phyloP scores from a whole-genome alignment of 2,797 vertebrate species.

The Pampus argenteus region DNA sequence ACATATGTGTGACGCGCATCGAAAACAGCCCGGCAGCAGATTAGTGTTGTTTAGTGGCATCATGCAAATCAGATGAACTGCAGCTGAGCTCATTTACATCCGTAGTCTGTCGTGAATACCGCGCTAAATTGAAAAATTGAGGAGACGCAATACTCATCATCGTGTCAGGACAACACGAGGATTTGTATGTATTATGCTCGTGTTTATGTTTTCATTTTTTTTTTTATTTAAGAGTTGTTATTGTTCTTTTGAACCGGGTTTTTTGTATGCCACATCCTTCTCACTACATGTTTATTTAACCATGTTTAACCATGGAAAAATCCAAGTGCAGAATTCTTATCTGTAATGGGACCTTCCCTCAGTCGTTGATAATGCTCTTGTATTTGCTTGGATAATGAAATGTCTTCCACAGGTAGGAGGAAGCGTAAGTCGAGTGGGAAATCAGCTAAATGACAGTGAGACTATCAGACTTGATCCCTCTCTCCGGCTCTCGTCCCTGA shows the following conservation, averaged over 20 bases:
- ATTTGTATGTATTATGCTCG: not conserved
- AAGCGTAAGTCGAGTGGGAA: conserved; percentile 40
- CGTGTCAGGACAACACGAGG: not conserved
- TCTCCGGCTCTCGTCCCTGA: conserved; percentile 37
- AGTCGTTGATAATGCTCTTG: conserved; percentile 32
- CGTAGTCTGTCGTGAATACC: not conserved
- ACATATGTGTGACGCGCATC: not conserved
- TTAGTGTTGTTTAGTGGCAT: not conserved
- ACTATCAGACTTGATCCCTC: conserved; percentile 57
- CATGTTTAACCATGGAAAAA: conserved; percentile 15
- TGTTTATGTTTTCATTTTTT: not conserved
- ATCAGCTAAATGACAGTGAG: conserved; percentile 55
- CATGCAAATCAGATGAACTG: not conserved
- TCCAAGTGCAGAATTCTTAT: not conserved
- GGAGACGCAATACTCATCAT: not conserved
- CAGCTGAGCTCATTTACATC: not conserved
- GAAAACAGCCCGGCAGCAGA: not conserved
- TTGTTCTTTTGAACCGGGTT: not conserved
- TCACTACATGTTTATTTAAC: not conserved
- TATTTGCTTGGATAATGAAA: conserved; percentile 36
- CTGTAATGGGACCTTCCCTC: conserved; percentile 2
- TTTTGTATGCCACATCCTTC: not conserved
- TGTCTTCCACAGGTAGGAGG: conserved; percentile 30
- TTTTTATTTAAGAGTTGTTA: not conserved
- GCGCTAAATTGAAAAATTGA: not conserved